phyloP scores from a whole-genome alignment of 1,140 invertebrate species.

The Homalodisca vitripennis region DNA sequence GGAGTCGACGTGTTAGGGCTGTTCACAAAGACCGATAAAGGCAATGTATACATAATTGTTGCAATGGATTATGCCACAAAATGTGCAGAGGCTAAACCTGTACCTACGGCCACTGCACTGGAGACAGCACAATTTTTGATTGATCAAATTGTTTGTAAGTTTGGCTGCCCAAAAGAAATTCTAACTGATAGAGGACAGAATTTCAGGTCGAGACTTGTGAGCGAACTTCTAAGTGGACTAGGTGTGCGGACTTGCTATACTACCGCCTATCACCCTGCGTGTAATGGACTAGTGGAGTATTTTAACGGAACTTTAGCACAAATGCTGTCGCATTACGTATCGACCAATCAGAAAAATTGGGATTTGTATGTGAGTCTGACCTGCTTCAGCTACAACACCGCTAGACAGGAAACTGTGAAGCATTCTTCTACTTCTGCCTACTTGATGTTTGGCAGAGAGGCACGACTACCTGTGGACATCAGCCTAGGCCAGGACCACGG shows the following conservation, averaged over 20 bases:
- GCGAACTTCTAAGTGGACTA: not conserved
- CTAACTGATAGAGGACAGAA: not conserved
- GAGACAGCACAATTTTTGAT: not conserved
- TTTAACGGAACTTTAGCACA: not conserved
- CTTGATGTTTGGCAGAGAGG: not conserved
- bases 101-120: not conserved
- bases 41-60: not conserved
- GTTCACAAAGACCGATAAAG: not conserved
- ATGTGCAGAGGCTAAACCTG: not conserved
- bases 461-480: not conserved
- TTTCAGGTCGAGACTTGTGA: constrained; percentile 4
- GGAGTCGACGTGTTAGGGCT: not conserved
- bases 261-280: constrained; percentile 8
- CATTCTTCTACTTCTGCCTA: not conserved
- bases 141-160: not conserved
- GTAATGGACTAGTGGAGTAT: constrained; percentile 14
- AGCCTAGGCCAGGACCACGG: not conserved
- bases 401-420: not conserved
- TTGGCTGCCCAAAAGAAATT: not conserved
- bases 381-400: not conserved
- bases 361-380: not conserved
- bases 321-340: not conserved
- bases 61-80: constrained; percentile 1
- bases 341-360: not conserved
- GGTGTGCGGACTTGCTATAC: not conserved